These are phyloP conservation scores for Sebastes ruberrimus DNA, from an alignment of 2,797 vertebrate genomes.

Conservation along the genomic window DNA sequence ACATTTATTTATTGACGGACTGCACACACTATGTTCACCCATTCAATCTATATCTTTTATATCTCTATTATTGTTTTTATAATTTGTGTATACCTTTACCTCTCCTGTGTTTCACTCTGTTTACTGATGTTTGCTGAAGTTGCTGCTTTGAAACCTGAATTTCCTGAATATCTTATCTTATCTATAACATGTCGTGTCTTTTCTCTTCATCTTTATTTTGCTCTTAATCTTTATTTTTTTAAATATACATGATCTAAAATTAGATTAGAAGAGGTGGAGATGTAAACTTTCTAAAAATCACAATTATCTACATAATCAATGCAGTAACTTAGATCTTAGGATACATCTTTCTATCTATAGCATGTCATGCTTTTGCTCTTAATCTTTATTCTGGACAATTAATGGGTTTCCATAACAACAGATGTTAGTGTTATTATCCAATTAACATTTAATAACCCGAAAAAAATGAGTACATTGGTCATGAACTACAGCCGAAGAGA, in stretches of 20 bases:
- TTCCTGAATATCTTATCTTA: background rate
- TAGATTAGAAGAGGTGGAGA: background rate
- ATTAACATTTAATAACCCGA: background rate
- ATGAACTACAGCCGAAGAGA: background rate
- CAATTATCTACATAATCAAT: background rate
- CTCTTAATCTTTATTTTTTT: background rate
- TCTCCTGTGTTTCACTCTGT: too few relatives aligned
- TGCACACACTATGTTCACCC: too few relatives aligned
- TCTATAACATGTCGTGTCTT: background rate
- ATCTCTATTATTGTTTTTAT: too few relatives aligned
- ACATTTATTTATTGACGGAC: too few relatives aligned
- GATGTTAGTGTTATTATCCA: background rate
- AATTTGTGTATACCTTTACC: too few relatives aligned
- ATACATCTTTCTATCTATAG: background rate
- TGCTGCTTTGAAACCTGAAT: too few relatives aligned
- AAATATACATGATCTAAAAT: background rate
- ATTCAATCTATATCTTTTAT: too few relatives aligned
- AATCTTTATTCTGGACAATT: background rate
- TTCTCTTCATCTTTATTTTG: too few relatives aligned
- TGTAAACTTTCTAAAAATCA: background rate
- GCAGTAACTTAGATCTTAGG: background rate
- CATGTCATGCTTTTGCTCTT: background rate
- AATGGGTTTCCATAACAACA: conserved; percentile 11
- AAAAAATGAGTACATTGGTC: background rate
- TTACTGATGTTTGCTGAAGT: too few relatives aligned